phyloP scores from a whole-genome alignment of 2,113 vertebrate genomes.

The Rynchops niger region DNA sequence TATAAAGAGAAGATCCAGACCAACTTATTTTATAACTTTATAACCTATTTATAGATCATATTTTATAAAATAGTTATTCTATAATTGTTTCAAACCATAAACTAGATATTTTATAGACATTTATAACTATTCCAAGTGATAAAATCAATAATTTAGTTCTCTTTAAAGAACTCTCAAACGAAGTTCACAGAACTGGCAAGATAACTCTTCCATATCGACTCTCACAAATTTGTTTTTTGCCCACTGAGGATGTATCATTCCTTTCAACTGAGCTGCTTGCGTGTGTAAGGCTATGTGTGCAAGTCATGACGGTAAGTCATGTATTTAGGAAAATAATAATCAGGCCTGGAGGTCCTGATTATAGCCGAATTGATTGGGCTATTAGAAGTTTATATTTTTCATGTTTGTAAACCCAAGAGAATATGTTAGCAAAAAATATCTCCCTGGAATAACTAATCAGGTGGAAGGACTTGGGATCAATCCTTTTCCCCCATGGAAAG shows the following conservation, averaged over 20 bases:
- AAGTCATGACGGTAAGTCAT: neutral
- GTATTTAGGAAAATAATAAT: neutral
- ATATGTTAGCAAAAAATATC: neutral
- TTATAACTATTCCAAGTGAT: neutral
- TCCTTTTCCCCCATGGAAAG: neutral
- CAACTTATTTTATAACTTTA: neutral
- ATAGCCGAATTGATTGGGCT: neutral
- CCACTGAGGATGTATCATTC: fast-evolving
- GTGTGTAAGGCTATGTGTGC: neutral
- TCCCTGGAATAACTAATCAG: neutral
- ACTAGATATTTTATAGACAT: neutral
- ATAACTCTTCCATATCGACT: neutral
- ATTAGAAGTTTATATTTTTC: neutral
- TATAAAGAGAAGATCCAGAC: neutral
- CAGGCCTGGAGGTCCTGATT: neutral
- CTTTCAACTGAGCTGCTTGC: neutral
- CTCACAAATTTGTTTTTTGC: neutral
- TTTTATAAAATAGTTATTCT: neutral
- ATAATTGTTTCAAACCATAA: neutral
- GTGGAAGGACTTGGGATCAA: neutral
- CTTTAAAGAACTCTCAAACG: neutral
- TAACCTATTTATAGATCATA: neutral
- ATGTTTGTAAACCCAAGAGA: neutral
- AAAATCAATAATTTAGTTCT: neutral
- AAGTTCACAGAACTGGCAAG: neutral